Conservation (phyloP, 2,797 vertebrate genomes). For the Myiotriccus ornatus region DNA sequence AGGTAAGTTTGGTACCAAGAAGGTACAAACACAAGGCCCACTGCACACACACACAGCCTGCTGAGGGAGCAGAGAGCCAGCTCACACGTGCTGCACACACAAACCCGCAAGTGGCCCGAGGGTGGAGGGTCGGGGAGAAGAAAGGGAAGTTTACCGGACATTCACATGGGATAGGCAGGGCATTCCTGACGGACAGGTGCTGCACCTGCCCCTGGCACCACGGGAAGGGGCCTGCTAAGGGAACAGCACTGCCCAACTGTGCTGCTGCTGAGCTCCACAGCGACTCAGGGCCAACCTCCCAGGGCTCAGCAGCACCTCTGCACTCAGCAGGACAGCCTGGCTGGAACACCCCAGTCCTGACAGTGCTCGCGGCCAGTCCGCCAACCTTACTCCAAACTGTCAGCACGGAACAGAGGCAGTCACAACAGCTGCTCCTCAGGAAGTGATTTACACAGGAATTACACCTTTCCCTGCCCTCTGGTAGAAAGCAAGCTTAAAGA, state of each 20-base stretch:
- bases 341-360: background rate
- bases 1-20: background rate
- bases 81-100: background rate
- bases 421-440: background rate
- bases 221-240: background rate
- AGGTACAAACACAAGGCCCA: background rate
- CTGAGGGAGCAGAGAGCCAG: background rate
- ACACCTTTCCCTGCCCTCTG: background rate
- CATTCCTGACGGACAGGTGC: background rate
- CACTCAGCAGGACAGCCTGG: background rate
- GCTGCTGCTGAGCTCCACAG: background rate
- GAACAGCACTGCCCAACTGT: background rate
- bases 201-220: background rate
- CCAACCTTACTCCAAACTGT: background rate
- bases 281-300: background rate
- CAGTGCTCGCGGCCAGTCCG: rapidly evolving
- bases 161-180: background rate
- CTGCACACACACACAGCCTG: background rate
- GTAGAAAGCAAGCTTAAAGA: background rate
- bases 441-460: background rate
- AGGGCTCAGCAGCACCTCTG: background rate
- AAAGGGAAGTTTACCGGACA: background rate
- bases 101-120: background rate
- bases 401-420: background rate
- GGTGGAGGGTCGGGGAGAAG: background rate